Conservation (phyloP, 30 jellyfish, hydroid and myxozoan species). For the Aurelia sp. region DNA sequence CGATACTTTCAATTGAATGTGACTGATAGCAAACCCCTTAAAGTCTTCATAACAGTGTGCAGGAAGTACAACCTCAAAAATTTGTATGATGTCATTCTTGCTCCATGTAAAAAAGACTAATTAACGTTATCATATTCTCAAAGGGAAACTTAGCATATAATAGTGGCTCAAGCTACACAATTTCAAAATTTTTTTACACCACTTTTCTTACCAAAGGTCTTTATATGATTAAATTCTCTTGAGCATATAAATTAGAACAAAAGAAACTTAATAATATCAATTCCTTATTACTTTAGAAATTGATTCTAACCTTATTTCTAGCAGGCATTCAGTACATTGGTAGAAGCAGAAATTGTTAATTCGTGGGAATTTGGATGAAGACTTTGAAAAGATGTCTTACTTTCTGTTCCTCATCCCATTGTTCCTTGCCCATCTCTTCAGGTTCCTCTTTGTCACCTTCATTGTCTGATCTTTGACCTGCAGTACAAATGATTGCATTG, state of each 20-base stretch:
- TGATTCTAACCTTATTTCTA: too few relatives aligned
- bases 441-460: slow-evolving; percentile 19
- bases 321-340: too few relatives aligned
- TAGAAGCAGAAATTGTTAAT: too few relatives aligned
- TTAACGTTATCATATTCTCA: slow-evolving; percentile 6
- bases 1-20: slow-evolving; percentile 18
- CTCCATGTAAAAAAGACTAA: neutral
- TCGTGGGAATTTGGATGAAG: too few relatives aligned
- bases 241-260: neutral
- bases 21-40: slow-evolving; percentile 8
- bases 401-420: slow-evolving; percentile 85
- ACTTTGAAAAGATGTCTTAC: neutral
- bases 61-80: neutral
- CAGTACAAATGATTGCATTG: neutral
- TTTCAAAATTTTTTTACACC: neutral
- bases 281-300: too few relatives aligned
- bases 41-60: slow-evolving; percentile 10
- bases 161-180: neutral
- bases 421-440: slow-evolving; percentile 52
- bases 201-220: neutral
- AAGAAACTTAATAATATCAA: too few relatives aligned
- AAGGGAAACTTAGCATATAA: slow-evolving; percentile 12
- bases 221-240: neutral
- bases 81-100: too few relatives aligned
- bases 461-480: slow-evolving; percentile 5